Evolutionary conservation across 2,113 vertebrate species (phyloP), one percentile per base, ranked within the genome.

Genomic region (Polypterus senegalus): DNA sequence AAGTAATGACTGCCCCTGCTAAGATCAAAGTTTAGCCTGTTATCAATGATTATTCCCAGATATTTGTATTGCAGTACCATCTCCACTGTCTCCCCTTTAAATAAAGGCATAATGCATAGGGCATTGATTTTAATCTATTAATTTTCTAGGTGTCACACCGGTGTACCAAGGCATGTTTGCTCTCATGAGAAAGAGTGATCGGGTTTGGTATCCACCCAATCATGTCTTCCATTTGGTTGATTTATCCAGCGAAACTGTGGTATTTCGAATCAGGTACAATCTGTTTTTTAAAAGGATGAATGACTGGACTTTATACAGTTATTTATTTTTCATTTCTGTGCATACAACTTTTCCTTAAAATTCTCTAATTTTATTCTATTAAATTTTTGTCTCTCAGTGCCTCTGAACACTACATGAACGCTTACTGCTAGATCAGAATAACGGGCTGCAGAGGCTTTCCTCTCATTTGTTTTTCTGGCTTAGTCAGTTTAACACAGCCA

Each of bases 191-290:
- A 88, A 96, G 73, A 69, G 73, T 11, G 92, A 97, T 59, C 77
- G 83, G 57, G 77, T 82, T 54, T 98, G 93, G 93, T 91, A 93
- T 68, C 88, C 96, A 3, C 92, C 92, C 54, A 98, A 92, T 76
- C 89, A 97, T 66, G 67, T 91, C 76, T 92, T 98, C 70, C 92
- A 92, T 59, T 47, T 92, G 63, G 79, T 92, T 63, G 85, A 86
- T 57, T 68, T 86, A 62, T 71, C 79, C 59, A 84, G 66, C 53
- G 84, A 91, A 69, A 78, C 3, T 10, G 63, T 97, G 48, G 78
- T 91, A 59, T 97, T 93, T 73, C 85, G 93, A 75, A 80, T 97
- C 80, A 93, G 91, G 91, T 92, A 65, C 45, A 69, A 67, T 66
- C 11, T 47, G 27, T 27, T 27, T 27, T 27, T 27, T 27, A 27